Evolutionary conservation across 2,797 vertebrate genomes (phyloP).

Genomic region (Menidia menidia): DNA sequence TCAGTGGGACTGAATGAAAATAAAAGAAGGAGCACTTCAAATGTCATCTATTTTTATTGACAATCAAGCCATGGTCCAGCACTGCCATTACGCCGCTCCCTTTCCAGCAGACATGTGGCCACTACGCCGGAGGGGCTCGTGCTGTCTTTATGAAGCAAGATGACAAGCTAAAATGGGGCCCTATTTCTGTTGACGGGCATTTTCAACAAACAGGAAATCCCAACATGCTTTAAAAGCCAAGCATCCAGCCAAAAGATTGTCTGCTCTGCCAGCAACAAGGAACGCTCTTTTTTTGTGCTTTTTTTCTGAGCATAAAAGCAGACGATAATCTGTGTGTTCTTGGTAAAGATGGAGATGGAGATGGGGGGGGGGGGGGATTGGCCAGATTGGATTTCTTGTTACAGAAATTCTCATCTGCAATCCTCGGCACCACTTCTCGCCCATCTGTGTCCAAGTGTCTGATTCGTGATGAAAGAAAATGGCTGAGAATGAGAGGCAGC

Average conservation of each 20-base stretch:
- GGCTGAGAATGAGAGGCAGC: slow-evolving; percentile 60
- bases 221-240: slow-evolving; percentile 69
- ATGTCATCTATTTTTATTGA: slow-evolving; percentile 67
- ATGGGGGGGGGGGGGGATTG: neutral
- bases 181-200: slow-evolving; percentile 66
- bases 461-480: slow-evolving; percentile 72
- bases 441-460: slow-evolving; percentile 71
- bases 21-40: slow-evolving; percentile 63
- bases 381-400: slow-evolving; percentile 71
- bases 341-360: slow-evolving; percentile 30
- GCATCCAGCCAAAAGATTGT: slow-evolving; percentile 58
- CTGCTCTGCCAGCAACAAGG: slow-evolving; percentile 52
- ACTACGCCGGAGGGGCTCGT: slow-evolving; percentile 44
- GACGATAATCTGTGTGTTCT: slow-evolving; percentile 52
- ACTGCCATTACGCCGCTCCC: slow-evolving; percentile 58
- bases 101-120: slow-evolving; percentile 56
- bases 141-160: slow-evolving; percentile 56
- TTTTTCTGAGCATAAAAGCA: slow-evolving; percentile 57
- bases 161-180: slow-evolving; percentile 65
- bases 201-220: slow-evolving; percentile 64
- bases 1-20: slow-evolving; percentile 65
- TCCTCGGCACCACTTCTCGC: slow-evolving; percentile 49
- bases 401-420: slow-evolving; percentile 61
- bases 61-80: slow-evolving; percentile 55
- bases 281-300: slow-evolving; percentile 51